Evolutionary conservation across 2,113 vertebrate species (phyloP).

Genomic region (Eubucco bourcierii): DNA sequence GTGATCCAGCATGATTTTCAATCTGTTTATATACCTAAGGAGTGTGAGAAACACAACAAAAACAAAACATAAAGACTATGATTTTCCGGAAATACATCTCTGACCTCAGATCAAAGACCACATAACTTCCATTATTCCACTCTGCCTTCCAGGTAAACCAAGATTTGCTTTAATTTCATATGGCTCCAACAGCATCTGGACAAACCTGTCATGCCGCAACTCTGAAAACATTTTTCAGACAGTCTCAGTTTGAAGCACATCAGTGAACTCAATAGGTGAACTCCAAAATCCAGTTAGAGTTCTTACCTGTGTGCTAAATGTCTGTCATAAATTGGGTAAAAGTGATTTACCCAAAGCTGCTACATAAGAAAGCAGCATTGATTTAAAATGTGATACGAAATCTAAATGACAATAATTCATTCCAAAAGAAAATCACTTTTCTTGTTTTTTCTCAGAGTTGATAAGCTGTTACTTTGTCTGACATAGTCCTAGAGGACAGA

Average conservation of each 20-base stretch:
- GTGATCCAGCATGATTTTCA: slow-evolving; percentile 75
- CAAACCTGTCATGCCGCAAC: background rate
- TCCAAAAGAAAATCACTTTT: background rate
- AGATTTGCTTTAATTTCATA: background rate
- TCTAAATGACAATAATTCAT: background rate
- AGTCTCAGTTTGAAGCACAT: background rate
- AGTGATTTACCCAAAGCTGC: background rate
- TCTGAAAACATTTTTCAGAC: background rate
- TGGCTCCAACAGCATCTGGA: background rate
- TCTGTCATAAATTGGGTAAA: background rate
- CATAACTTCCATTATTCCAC: background rate
- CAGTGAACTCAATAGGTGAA: background rate
- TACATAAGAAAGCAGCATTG: background rate
- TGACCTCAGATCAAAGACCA: background rate
- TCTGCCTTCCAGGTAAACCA: background rate
- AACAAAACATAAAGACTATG: rapidly evolving
- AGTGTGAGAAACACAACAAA: background rate
- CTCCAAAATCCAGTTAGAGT: background rate
- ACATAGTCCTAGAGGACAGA: background rate
- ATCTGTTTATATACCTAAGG: slow-evolving; percentile 75
- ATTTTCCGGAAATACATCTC: background rate
- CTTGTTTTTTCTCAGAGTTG: background rate
- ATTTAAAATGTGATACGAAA: background rate
- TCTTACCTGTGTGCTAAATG: background rate
- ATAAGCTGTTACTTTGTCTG: background rate